A percentile compares a stretch with the other conserved stretches of the same genome.
These are phyloP conservation scores for Sturmia bella DNA, from an alignment of 2,888 invertebrate species.

Conservation along the genomic window DNA sequence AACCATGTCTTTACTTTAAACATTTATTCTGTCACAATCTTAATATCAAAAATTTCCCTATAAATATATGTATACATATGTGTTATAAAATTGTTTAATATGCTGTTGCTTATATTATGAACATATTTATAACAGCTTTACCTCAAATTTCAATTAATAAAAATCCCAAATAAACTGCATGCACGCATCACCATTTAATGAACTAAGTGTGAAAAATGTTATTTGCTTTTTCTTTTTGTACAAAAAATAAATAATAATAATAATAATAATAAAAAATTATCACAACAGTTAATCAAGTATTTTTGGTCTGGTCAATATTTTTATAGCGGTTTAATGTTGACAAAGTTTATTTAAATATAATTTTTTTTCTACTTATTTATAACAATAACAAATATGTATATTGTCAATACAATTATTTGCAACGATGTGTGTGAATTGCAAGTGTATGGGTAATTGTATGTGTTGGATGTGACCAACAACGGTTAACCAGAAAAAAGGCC, in stretches of 20 bases:
- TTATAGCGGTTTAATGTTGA: constrained; percentile 77
- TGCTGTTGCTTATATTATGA: no score
- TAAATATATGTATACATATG: no score
- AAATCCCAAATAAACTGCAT: constrained; percentile 18
- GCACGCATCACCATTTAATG: background rate
- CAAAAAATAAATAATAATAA: no score
- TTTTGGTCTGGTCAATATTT: constrained; percentile 78
- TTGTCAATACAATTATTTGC: constrained; percentile 42
- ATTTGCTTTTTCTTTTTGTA: constrained; percentile 3
- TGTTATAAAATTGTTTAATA: no score
- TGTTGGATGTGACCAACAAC: constrained; percentile 77
- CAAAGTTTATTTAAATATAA: constrained; percentile 72
- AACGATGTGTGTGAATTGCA: constrained; percentile 23
- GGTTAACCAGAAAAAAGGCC: constrained; percentile 81
- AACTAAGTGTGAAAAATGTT: constrained; percentile 24
- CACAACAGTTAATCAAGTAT: constrained; percentile 78
- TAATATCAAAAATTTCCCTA: no score
- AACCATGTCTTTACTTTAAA: no score
- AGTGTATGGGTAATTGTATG: constrained; percentile 63
- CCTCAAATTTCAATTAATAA: constrained; percentile 41
- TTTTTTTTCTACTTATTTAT: constrained; percentile 5
- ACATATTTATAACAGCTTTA: background rate
- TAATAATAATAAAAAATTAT: no score
- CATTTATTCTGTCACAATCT: no score
- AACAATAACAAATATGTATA: constrained; percentile 45